Conservation (phyloP, 2,113 vertebrate genomes). For the Uria aalge region DNA sequence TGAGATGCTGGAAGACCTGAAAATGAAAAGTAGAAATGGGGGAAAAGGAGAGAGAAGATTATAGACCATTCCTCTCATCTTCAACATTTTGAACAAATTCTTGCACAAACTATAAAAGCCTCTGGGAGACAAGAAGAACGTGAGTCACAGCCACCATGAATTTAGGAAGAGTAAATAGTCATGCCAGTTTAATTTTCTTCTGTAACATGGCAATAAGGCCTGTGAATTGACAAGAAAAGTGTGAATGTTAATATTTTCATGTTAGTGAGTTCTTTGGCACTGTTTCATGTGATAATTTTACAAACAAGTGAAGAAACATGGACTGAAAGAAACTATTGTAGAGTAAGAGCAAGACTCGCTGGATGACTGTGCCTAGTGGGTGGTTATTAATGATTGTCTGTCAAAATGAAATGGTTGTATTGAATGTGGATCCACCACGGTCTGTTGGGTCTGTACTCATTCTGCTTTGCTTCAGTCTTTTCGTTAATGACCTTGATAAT, state of each 20-base stretch:
- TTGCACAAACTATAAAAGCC: not conserved
- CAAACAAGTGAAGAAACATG: not conserved
- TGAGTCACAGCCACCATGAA: not conserved
- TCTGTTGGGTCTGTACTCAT: constrained; percentile 34
- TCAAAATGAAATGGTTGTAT: constrained; percentile 39
- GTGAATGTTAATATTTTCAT: not conserved
- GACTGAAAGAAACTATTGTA: constrained; percentile 3
- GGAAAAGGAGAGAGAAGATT: not conserved
- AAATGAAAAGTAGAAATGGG: not conserved
- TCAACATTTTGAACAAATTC: not conserved
- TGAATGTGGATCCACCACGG: constrained; percentile 9
- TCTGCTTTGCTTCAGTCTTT: constrained; percentile 37
- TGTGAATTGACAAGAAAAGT: not conserved
- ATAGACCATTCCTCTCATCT: not conserved
- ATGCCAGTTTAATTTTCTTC: not conserved
- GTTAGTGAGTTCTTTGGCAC: not conserved
- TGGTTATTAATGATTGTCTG: constrained; percentile 40
- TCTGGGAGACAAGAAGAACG: not conserved
- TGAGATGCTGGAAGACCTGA: not conserved
- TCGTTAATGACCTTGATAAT: constrained; percentile 40
- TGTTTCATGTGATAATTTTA: not conserved
- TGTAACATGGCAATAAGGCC: not conserved
- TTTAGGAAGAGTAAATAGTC: not conserved
- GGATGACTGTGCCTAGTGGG: constrained; percentile 10
- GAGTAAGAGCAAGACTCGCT: not conserved